phyloP scores from a whole-genome alignment of 2,888 invertebrate species.

The Blomia tropicalis region DNA sequence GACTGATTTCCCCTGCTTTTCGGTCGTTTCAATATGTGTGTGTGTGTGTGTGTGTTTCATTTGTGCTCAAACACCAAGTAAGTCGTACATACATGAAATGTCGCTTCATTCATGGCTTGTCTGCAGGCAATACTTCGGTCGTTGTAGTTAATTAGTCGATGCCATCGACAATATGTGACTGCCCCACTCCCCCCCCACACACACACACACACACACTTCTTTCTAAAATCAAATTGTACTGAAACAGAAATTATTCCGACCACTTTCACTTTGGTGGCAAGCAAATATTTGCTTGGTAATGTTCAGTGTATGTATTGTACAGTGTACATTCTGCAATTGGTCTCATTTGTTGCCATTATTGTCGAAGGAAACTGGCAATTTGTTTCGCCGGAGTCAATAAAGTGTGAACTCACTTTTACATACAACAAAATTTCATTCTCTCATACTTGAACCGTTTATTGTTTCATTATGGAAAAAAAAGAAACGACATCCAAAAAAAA shows the following conservation, averaged over 20 bases:
- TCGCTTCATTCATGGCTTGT: constrained; percentile 7
- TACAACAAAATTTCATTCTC: background rate
- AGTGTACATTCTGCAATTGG: background rate
- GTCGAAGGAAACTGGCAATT: constrained; percentile 2
- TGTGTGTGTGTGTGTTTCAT: too few relatives aligned
- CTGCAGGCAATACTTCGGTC: constrained; percentile 1
- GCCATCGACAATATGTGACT: too few relatives aligned
- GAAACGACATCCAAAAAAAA: too few relatives aligned
- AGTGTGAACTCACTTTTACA: constrained; percentile 7
- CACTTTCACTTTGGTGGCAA: constrained; percentile 1
- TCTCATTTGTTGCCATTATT: background rate
- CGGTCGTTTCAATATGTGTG: too few relatives aligned
- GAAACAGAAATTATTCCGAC: constrained; percentile 6
- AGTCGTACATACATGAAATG: too few relatives aligned
- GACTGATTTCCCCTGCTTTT: too few relatives aligned
- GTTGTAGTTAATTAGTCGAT: constrained; percentile 5
- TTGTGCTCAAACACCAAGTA: background rate
- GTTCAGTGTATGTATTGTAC: background rate
- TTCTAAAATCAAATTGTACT: background rate
- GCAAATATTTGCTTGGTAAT: constrained; percentile 5
- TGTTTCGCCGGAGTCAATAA: constrained; percentile 9
- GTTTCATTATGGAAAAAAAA: too few relatives aligned
- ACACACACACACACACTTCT: too few relatives aligned
- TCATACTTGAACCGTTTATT: too few relatives aligned
- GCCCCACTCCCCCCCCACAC: too few relatives aligned